Base-by-base conservation (phyloP, 1,140 invertebrate species). In the Drosophila ananassae region DNA sequence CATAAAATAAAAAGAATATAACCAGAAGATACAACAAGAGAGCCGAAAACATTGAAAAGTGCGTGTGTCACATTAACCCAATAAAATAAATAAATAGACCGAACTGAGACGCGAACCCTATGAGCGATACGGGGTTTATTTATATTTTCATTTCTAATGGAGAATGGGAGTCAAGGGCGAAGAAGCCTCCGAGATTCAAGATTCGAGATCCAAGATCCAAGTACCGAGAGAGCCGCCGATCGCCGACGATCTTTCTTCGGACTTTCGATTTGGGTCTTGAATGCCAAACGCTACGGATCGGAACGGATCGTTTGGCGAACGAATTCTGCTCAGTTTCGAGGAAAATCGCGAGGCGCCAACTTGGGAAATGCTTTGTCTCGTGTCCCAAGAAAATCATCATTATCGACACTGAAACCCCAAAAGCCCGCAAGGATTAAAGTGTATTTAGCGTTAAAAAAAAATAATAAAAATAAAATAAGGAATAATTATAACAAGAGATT, bases 341-440 rank as follows among this genome's bases (percentile, higher is more conserved):
- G 78, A 81, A 87, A 87, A 79, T 89, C 79, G 84, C 82, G 83
- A 72, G 83, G 83, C 82, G 82, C 64, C 83, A 87, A 87, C 82
- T 73, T 78, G 84, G 83, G 75, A 79, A 82, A 87, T 77, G 73
- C 56, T 64, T 77, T 77, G 73, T 59, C 64, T 89, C 53, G 73
- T 87, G 66, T 60, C 58, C 77, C 51, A 50, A 24, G 28, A 66
- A 41, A 52, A 73, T 44, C 59, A 52, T 25, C 21, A 63, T 21
- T 30, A 46, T 22, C 66, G 41, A 56, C 24, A 69, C 32, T 69
- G 69, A 71, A 64, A 32, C 66, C 63, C 12, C 25, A 51, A 50
- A 57, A 24, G 9, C 34, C 47, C 71, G 58, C 64, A 68, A 84
- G 81, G 80, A 84, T 79, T 79, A 61, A 30, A 37, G 22, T 34